Conservation (phyloP, 2,888 invertebrate species). For the Cheilosia soror region DNA sequence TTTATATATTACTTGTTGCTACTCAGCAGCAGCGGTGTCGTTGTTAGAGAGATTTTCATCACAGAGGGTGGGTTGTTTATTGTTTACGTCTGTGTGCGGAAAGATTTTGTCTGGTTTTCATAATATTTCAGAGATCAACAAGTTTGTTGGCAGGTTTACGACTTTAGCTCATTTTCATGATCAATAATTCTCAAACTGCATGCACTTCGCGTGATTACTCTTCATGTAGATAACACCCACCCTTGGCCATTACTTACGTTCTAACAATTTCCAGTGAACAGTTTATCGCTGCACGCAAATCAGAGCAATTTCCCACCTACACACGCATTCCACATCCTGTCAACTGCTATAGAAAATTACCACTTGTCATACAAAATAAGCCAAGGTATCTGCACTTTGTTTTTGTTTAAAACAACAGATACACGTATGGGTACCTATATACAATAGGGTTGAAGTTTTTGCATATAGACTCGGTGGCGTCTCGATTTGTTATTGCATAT, state of each 20-base stretch:
- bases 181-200: constrained; percentile 2
- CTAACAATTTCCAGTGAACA: constrained; percentile 24
- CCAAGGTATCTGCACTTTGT: constrained; percentile 67
- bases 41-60: neutral
- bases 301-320: constrained; percentile 1
- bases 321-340: constrained; percentile 23
- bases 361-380: constrained; percentile 73
- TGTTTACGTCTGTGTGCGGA: neutral
- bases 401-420: constrained; percentile 40
- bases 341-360: constrained; percentile 68
- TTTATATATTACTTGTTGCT: constrained; percentile 19
- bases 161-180: neutral
- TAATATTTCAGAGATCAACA: neutral
- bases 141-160: constrained; percentile 11
- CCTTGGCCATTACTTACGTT: constrained; percentile 12
- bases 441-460: constrained; percentile 6
- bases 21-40: neutral
- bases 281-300: constrained; percentile 60
- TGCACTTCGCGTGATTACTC: constrained; percentile 48
- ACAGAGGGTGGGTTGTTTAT: neutral
- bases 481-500: constrained; percentile 51
- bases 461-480: constrained; percentile 32
- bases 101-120: neutral
- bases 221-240: constrained; percentile 34
- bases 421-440: neutral